These are phyloP conservation scores for Escarpia spicata DNA, from an alignment of 2,888 invertebrate genomes.

Conservation along the genomic window DNA sequence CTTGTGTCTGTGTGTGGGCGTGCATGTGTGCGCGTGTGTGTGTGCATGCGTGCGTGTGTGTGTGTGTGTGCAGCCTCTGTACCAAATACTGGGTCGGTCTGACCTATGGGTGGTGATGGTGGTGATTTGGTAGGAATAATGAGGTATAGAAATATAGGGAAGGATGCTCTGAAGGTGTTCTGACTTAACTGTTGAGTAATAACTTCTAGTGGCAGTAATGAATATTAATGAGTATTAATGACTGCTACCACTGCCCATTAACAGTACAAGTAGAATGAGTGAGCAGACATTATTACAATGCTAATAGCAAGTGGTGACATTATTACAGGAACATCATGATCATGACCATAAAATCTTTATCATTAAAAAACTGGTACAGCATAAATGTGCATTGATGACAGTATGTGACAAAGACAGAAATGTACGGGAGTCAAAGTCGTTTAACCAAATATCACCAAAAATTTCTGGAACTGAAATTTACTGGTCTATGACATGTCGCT, in stretches of 20 bases:
- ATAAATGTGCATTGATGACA: too few species aligned
- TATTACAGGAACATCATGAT: neutral
- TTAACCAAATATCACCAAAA: neutral
- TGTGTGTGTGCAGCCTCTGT: too few species aligned
- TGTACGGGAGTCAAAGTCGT: neutral
- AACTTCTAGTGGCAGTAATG: neutral
- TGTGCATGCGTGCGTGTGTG: too few species aligned
- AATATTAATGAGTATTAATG: neutral
- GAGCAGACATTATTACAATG: neutral
- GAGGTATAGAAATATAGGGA: neutral
- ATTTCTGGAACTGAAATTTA: neutral
- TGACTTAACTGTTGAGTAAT: neutral
- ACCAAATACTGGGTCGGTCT: too few species aligned
- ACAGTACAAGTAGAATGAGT: neutral
- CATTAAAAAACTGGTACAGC: neutral
- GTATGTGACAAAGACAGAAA: too few species aligned
- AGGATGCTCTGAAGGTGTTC: neutral
- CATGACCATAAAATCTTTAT: neutral
- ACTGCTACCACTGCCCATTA: neutral
- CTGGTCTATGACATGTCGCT: neutral
- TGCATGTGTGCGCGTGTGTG: too few species aligned
- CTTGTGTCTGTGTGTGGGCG: too few species aligned
- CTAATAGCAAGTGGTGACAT: neutral
- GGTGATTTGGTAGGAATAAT: too few species aligned
- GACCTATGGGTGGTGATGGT: too few species aligned